Percentiles rank a stretch among this genome's conserved stretches.
Conservation (phyloP, 1,140 invertebrate genomes). For the Drosophila sucinea region DNA sequence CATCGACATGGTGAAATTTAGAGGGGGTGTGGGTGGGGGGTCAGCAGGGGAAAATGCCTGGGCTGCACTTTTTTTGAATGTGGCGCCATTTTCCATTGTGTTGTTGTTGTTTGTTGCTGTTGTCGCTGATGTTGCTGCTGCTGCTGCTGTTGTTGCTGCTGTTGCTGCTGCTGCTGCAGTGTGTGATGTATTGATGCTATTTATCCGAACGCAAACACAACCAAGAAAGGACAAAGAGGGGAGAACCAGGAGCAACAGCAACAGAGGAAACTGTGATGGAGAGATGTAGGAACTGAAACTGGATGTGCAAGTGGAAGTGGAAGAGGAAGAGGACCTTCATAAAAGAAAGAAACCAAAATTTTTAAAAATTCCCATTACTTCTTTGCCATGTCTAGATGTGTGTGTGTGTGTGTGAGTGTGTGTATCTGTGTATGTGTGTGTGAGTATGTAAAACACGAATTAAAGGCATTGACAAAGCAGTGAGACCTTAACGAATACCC, state of each 20-base stretch:
- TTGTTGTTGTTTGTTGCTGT: slow-evolving; percentile 28
- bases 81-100: slow-evolving; percentile 50
- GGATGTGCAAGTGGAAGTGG: too few species aligned
- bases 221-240: slow-evolving; percentile 41
- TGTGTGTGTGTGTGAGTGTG: slow-evolving; percentile 26
- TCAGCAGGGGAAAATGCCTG: slow-evolving; percentile 25
- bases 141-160: slow-evolving; percentile 29
- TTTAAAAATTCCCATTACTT: slow-evolving; percentile 42
- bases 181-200: slow-evolving; percentile 80
- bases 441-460: slow-evolving; percentile 21
- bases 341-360: slow-evolving; percentile 54
- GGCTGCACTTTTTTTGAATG: slow-evolving; percentile 43
- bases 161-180: slow-evolving; percentile 43
- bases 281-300: not conserved
- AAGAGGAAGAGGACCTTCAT: slow-evolving; percentile 13
- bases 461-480: not conserved
- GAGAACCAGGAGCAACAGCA: slow-evolving; percentile 37
- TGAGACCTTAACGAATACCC: not conserved
- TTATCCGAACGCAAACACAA: slow-evolving; percentile 80
- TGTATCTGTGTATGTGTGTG: too few species aligned
- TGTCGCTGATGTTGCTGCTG: slow-evolving; percentile 37
- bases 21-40: not conserved
- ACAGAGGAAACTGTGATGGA: slow-evolving; percentile 26
- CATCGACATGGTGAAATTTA: slow-evolving; percentile 7
- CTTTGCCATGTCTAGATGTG: slow-evolving; percentile 26